These are phyloP conservation scores for Rhyacophila brunnea DNA, from an alignment of 1,140 invertebrate species.

Conservation along the genomic window DNA sequence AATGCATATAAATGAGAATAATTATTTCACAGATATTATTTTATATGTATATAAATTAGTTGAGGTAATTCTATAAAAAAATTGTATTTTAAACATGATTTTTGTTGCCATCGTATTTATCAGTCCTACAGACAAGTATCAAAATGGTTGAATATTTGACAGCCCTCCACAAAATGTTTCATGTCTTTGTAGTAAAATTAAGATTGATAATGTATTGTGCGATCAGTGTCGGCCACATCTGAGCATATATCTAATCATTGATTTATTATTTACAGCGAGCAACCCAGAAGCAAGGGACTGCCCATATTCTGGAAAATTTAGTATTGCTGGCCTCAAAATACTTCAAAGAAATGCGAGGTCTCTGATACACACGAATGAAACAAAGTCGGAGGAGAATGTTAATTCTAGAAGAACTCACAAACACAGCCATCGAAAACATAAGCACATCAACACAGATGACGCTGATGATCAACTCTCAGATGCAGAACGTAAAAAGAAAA, in stretches of 20 bases:
- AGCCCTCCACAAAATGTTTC: too few relatives aligned
- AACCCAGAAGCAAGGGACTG: slow-evolving; percentile 69
- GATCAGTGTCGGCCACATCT: too few relatives aligned
- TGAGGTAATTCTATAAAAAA: too few relatives aligned
- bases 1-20: too few relatives aligned
- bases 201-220: too few relatives aligned
- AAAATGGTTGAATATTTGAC: too few relatives aligned
- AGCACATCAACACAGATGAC: slow-evolving; percentile 16
- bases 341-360: slow-evolving; percentile 42
- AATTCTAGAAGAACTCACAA: slow-evolving; percentile 17
- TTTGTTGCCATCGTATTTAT: too few relatives aligned
- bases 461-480: slow-evolving; percentile 40
- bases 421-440: slow-evolving; percentile 27
- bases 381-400: not conserved
- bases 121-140: too few relatives aligned
- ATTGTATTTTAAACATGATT: too few relatives aligned
- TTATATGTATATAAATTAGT: too few relatives aligned
- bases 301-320: slow-evolving; percentile 71
- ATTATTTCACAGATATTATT: too few relatives aligned
- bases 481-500: slow-evolving; percentile 46
- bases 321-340: slow-evolving; percentile 60
- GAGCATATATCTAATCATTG: not conserved
- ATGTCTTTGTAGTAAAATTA: too few relatives aligned
- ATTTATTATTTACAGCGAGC: slow-evolving; percentile 60
- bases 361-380: slow-evolving; percentile 8